A percentile compares a stretch with the other conserved stretches of the same genome.
Conservation (phyloP, 2,113 vertebrate genomes). For the Petrocephalus microphthalmus region DNA sequence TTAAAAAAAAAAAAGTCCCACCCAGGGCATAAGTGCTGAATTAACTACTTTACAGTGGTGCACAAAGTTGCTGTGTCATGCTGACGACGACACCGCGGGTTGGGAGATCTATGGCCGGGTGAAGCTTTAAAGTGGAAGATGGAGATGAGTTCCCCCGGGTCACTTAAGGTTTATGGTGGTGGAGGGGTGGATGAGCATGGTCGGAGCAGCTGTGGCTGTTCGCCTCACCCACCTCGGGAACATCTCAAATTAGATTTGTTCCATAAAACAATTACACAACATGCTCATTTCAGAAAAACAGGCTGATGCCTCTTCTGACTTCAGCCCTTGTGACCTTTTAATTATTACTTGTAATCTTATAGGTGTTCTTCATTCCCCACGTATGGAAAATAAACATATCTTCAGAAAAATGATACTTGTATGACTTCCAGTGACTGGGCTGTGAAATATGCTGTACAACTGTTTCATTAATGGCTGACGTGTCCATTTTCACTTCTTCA, state of each 20-base stretch:
- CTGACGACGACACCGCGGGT: not conserved
- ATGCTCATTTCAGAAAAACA: not conserved
- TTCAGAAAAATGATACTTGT: not conserved
- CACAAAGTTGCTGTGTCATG: constrained; percentile 45
- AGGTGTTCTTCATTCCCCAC: not conserved
- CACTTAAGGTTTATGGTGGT: not conserved
- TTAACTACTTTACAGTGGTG: constrained; percentile 30
- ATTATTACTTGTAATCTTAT: not conserved
- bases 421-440: not conserved
- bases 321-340: not conserved
- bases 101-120: not conserved
- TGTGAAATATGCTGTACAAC: not conserved
- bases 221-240: not conserved
- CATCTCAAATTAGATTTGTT: constrained; percentile 14
- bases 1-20: constrained; percentile 36
- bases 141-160: not conserved
- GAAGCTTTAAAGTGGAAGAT: not conserved
- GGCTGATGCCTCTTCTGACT: not conserved
- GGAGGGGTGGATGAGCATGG: not conserved
- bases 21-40: constrained; percentile 33
- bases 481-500: not conserved
- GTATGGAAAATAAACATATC: not conserved
- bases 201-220: not conserved
- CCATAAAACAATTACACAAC: constrained; percentile 16
- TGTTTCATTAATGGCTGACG: not conserved